A percentile compares a stretch with the other conserved stretches of the same genome.
These are phyloP conservation scores for Pterois miles DNA, from an alignment of 2,797 vertebrate genomes.

Conservation along the genomic window DNA sequence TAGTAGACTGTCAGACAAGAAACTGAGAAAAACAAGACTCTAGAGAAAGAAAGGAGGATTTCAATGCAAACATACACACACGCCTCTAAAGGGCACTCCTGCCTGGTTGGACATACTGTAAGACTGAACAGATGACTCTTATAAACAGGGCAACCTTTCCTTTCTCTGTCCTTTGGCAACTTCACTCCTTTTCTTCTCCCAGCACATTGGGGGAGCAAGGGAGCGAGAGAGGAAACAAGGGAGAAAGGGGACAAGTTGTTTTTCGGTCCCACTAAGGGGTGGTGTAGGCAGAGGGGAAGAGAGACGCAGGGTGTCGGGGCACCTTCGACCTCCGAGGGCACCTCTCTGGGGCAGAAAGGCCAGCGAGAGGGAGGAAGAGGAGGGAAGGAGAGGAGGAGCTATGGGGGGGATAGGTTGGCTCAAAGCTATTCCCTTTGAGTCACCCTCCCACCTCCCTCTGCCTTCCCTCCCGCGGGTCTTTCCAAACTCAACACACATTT, in stretches of 20 bases:
- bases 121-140: neutral
- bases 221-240: constrained; percentile 48
- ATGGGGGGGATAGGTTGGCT: constrained; percentile 54
- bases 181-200: constrained; percentile 58
- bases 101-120: constrained; percentile 3
- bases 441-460: constrained; percentile 48
- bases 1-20: constrained; percentile 25
- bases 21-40: constrained; percentile 32
- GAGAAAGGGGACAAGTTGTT: constrained; percentile 65
- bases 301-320: constrained; percentile 20
- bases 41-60: constrained; percentile 16
- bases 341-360: constrained; percentile 46
- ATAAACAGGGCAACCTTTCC: neutral
- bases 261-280: constrained; percentile 60
- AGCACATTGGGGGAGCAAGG: constrained; percentile 47
- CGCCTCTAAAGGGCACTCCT: neutral
- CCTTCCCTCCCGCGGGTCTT: constrained; percentile 61
- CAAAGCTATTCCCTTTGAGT: constrained; percentile 54
- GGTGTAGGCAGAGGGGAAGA: constrained; percentile 7
- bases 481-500: constrained; percentile 85
- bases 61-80: neutral
- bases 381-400: constrained; percentile 12
- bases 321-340: constrained; percentile 60
- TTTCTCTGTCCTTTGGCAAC: constrained; percentile 41
- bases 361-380: neutral